A percentile compares a stretch with the other conserved stretches of the same genome.
Conservation (phyloP, 2,113 vertebrate genomes). For the Podilymbus podiceps region DNA sequence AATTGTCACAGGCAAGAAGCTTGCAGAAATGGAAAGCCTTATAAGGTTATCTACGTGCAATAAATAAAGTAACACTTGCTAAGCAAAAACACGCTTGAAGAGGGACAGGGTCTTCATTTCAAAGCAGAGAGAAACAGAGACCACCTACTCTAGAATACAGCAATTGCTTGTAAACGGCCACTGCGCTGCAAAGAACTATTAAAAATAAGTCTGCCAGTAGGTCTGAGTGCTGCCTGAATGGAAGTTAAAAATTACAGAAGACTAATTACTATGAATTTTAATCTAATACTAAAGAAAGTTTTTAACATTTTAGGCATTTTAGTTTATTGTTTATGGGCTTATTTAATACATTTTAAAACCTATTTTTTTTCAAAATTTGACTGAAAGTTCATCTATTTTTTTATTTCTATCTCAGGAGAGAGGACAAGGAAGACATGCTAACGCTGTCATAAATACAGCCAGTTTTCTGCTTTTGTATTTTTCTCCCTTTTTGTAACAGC, state of each 20-base stretch:
- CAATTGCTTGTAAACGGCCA: background rate
- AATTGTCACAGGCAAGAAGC: background rate
- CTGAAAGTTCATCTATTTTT: background rate
- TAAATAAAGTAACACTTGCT: background rate
- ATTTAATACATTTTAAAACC: background rate
- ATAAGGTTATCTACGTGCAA: background rate
- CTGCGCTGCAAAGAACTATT: background rate
- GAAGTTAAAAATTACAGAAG: background rate
- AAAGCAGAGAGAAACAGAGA: background rate
- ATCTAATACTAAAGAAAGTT: background rate
- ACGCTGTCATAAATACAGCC: background rate
- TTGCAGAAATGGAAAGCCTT: background rate
- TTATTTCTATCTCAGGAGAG: background rate
- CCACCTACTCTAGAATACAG: rapidly evolving
- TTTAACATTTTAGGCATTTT: background rate
- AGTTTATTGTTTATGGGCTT: background rate
- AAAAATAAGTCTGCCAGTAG: rapidly evolving
- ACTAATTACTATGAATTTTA: background rate
- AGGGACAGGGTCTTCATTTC: too few species aligned
- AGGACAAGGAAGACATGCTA: background rate
- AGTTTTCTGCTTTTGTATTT: background rate
- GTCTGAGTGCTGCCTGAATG: background rate
- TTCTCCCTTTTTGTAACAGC: background rate
- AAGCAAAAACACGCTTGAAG: rapidly evolving
- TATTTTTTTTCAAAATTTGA: background rate